These are phyloP conservation scores for Otus sunia DNA, from an alignment of 2,113 vertebrate species.

Conservation along the genomic window DNA sequence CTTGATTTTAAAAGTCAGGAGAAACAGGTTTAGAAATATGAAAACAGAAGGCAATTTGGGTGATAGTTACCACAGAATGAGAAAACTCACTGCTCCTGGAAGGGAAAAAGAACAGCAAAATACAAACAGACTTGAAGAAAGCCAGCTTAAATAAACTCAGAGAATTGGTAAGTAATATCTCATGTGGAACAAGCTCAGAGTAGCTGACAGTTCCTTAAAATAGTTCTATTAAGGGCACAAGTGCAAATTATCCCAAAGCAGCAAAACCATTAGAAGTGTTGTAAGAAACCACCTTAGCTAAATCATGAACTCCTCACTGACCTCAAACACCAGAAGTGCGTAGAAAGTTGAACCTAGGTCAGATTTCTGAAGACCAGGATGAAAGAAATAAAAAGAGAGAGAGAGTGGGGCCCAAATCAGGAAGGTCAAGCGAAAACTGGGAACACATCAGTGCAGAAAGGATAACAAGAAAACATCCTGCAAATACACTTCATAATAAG, in stretches of 20 bases:
- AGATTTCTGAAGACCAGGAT: neutral
- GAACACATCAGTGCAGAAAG: neutral
- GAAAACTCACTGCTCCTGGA: neutral
- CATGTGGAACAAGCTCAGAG: neutral
- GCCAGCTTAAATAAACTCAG: neutral
- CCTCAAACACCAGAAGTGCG: neutral
- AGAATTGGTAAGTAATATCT: neutral
- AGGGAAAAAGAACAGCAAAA: neutral
- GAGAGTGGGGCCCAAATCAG: neutral
- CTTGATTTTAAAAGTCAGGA: neutral
- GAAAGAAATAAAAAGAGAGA: neutral
- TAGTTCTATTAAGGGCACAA: neutral
- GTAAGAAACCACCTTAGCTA: constrained; percentile 13
- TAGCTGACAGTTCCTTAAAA: neutral
- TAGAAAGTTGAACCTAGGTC: neutral
- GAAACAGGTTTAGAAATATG: neutral
- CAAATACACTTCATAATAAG: neutral
- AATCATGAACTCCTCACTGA: neutral
- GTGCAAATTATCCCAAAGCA: constrained; percentile 30
- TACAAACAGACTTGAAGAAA: neutral
- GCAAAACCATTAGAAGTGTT: neutral
- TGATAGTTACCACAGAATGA: neutral
- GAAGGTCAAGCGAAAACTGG: neutral
- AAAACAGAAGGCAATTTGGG: neutral
- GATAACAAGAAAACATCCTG: neutral